Percentiles rank a stretch among this genome's conserved stretches.
These are phyloP conservation scores for Dicrostonyx torquatus DNA, from an alignment of 2,797 vertebrate species.

Conservation along the genomic window DNA sequence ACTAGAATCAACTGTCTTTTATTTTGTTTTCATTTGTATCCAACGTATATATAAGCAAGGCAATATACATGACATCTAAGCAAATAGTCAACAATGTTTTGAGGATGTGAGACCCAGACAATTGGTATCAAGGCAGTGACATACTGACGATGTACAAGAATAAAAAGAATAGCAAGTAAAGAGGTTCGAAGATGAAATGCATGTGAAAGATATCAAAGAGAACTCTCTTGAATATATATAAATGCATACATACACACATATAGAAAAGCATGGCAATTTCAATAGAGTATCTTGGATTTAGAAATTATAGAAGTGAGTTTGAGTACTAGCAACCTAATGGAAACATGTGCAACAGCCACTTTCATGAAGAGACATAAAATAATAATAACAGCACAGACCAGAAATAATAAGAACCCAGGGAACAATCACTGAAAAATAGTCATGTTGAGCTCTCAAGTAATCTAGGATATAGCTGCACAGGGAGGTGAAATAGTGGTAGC, in stretches of 20 bases:
- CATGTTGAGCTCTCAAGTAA: too few species aligned
- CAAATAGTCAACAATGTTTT: background rate
- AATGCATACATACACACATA: background rate
- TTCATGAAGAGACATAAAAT: background rate
- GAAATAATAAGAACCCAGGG: background rate
- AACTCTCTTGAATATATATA: background rate
- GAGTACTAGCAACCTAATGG: background rate
- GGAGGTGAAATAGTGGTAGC: background rate
- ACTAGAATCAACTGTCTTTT: background rate
- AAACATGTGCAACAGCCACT: background rate
- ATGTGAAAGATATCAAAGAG: background rate
- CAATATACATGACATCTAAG: background rate
- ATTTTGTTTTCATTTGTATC: background rate
- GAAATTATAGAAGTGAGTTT: background rate
- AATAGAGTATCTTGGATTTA: background rate
- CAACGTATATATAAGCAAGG: background rate
- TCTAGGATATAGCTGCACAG: background rate
- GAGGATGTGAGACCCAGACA: background rate
- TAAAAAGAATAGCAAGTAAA: background rate
- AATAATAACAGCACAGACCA: background rate
- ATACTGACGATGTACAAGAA: too few species aligned
- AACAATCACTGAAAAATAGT: background rate
- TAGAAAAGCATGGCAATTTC: background rate
- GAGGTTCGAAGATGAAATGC: background rate
- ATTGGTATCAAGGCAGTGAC: too few species aligned